Evolutionary conservation across 2,888 invertebrate genomes (phyloP).

Genomic region (Melipona beecheii): DNA sequence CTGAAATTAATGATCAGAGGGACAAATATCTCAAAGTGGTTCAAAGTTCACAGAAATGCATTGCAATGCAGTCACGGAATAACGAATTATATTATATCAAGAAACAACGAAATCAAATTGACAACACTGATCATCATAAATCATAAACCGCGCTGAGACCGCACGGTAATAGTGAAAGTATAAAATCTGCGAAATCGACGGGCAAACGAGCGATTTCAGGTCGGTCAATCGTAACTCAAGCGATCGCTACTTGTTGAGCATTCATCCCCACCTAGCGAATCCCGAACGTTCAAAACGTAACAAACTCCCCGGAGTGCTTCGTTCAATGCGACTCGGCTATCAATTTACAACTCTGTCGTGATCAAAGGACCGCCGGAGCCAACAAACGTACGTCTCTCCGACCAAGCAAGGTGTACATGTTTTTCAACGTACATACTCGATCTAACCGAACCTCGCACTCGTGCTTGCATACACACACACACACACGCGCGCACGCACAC

Average conservation of each 20-base stretch:
- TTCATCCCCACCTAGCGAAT: not conserved
- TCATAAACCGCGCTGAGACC: not conserved
- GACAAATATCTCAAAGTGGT: no score
- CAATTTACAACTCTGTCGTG: conserved; percentile 4
- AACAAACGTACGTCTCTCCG: conserved; percentile 1
- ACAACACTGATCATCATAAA: no score
- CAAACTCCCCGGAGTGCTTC: not conserved
- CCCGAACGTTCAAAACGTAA: not conserved
- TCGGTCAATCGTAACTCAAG: not conserved
- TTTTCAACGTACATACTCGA: not conserved
- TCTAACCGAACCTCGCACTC: not conserved
- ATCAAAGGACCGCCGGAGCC: not conserved
- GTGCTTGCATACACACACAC: not conserved
- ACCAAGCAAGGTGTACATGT: not conserved
- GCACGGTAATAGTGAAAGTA: not conserved
- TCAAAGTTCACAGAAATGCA: no score
- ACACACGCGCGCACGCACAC: no score
- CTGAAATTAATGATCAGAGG: no score
- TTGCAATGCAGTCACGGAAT: no score
- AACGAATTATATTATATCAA: no score
- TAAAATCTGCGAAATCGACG: not conserved
- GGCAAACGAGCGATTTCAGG: not conserved
- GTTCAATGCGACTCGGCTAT: not conserved
- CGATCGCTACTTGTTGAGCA: conserved; percentile 10
- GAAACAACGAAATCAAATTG: no score